A percentile compares a stretch with the other conserved stretches of the same genome.
Conservation (phyloP, 2,888 invertebrate species). For the Tipula lateralis region DNA sequence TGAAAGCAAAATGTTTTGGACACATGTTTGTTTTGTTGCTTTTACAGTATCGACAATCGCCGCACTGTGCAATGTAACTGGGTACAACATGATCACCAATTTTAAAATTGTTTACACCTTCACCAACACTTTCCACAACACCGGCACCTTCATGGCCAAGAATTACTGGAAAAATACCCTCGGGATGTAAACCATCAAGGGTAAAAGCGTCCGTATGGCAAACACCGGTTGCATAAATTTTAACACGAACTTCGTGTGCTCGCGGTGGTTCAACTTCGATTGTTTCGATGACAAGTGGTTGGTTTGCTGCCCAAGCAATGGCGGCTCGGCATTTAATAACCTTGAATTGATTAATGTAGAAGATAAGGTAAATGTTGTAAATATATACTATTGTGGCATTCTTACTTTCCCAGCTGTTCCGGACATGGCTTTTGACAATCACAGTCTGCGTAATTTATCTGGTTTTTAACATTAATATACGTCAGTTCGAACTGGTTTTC, state of each 20-base stretch:
- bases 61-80: slow-evolving; percentile 93
- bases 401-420: slow-evolving; percentile 3
- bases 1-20: no score
- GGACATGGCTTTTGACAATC: background rate
- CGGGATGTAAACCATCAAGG: slow-evolving; percentile 56
- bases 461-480: no score
- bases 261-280: slow-evolving; percentile 93
- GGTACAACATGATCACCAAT: slow-evolving; percentile 90
- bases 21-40: slow-evolving; percentile 96
- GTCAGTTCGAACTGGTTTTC: no score
- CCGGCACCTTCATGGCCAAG: slow-evolving; percentile 74
- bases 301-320: slow-evolving; percentile 92
- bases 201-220: slow-evolving; percentile 95
- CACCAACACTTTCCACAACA: slow-evolving; percentile 92
- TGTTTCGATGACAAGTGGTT: slow-evolving; percentile 83
- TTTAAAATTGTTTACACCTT: background rate
- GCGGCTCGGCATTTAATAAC: slow-evolving; percentile 90
- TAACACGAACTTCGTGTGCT: slow-evolving; percentile 83
- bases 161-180: slow-evolving; percentile 55
- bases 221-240: slow-evolving; percentile 71
- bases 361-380: background rate
- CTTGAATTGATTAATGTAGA: slow-evolving; percentile 50
- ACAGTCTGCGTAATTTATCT: no score
- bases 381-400: background rate
- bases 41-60: slow-evolving; percentile 92